These are phyloP conservation scores for Subanguina moxae DNA, from an alignment of 1,140 invertebrate species.

Conservation along the genomic window DNA sequence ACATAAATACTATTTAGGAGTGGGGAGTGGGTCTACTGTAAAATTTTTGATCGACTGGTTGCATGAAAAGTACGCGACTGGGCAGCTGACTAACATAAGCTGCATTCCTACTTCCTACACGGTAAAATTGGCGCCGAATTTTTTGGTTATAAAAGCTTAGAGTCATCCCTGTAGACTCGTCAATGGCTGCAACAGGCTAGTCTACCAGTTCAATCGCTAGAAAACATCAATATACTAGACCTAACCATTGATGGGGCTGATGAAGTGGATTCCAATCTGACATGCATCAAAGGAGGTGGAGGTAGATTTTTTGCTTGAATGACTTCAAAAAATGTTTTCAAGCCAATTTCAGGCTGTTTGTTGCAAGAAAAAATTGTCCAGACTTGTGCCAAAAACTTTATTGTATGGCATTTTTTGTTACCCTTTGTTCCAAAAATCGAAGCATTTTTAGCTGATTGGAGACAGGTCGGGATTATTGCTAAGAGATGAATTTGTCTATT, in stretches of 20 bases:
- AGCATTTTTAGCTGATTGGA: constrained; percentile 30
- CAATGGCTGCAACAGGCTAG: constrained; percentile 29
- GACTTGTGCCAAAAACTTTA: constrained; percentile 18
- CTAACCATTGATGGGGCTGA: constrained; percentile 39
- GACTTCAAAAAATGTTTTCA: not conserved
- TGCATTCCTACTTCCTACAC: constrained; percentile 40
- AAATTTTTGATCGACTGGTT: constrained; percentile 38
- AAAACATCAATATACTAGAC: constrained; percentile 20
- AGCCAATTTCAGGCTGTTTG: constrained; percentile 12
- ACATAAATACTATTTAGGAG: constrained; percentile 11
- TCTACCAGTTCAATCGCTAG: constrained; percentile 23
- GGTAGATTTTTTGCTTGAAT: constrained; percentile 15
- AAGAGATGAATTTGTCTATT: too few relatives aligned
- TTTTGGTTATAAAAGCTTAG: constrained; percentile 14
- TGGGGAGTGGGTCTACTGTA: constrained; percentile 36
- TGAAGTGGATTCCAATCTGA: constrained; percentile 31
- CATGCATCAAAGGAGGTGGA: constrained; percentile 44
- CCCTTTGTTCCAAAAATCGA: constrained; percentile 3
- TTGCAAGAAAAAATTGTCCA: constrained; percentile 34
- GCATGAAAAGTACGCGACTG: constrained; percentile 7
- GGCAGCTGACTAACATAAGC: constrained; percentile 21
- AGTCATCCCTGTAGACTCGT: too few relatives aligned
- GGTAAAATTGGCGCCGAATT: not conserved
- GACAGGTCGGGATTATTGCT: not conserved
- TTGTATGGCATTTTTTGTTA: constrained; percentile 13